phyloP scores from a whole-genome alignment of 2,888 invertebrate genomes.

The Oligia strigilis region DNA sequence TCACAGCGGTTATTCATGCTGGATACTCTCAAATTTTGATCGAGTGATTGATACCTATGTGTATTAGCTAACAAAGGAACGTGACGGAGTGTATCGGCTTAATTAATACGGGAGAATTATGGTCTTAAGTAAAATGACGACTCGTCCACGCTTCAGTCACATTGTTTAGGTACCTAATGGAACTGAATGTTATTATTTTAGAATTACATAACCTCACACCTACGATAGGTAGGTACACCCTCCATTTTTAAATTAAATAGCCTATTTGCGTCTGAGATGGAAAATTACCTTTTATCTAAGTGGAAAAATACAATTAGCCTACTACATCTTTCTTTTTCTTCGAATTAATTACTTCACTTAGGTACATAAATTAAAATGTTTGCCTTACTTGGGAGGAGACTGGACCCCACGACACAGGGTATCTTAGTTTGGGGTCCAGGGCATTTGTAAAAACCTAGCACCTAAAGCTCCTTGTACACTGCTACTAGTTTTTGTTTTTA shows the following conservation, averaged over 20 bases:
- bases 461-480: no score
- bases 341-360: no score
- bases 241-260: not conserved
- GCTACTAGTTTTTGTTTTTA: no score
- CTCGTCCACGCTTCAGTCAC: not conserved
- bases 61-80: slow-evolving; percentile 50
- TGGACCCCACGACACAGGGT: no score
- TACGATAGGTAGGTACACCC: not conserved
- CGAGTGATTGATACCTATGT: slow-evolving; percentile 55
- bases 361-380: no score
- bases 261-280: not conserved
- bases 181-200: not conserved
- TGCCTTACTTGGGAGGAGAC: no score
- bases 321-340: not conserved
- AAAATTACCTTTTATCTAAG: not conserved
- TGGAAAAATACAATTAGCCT: not conserved
- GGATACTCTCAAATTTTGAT: slow-evolving; percentile 50
- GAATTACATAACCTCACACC: not conserved
- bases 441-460: no score
- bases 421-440: no score
- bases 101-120: slow-evolving; percentile 32
- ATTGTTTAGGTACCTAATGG: not conserved
- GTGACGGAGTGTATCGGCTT: slow-evolving; percentile 5
- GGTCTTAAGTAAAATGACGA: slow-evolving; percentile 16
- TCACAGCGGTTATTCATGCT: slow-evolving; percentile 21